These are phyloP conservation scores for Chelon auratus DNA, from an alignment of 2,797 vertebrate genomes.

Conservation along the genomic window DNA sequence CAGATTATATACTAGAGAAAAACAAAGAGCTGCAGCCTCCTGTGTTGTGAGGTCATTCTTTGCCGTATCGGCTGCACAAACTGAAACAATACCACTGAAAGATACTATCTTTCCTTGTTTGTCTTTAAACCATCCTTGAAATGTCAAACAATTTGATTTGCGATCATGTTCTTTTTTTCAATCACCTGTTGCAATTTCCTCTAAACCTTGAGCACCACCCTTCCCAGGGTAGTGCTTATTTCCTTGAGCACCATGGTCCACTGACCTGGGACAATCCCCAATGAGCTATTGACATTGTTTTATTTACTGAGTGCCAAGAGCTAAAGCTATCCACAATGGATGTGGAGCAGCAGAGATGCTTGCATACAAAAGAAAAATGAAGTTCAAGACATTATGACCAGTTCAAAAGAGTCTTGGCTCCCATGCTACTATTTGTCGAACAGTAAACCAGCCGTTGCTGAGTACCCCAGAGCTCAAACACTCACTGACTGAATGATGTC, in stretches of 20 bases:
- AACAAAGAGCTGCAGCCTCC: neutral
- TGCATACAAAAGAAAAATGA: neutral
- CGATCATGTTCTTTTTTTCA: slow-evolving; percentile 13
- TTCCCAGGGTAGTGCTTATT: slow-evolving; percentile 8
- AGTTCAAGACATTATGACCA: neutral
- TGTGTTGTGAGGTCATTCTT: slow-evolving; percentile 1
- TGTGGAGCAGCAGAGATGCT: neutral
- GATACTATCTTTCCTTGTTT: slow-evolving; percentile 48
- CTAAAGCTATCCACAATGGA: neutral
- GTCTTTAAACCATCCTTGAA: slow-evolving; percentile 22
- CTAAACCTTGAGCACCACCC: slow-evolving; percentile 17
- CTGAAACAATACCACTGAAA: slow-evolving; percentile 48
- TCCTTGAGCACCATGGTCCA: slow-evolving; percentile 10
- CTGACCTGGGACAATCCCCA: slow-evolving; percentile 33
- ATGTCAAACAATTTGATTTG: slow-evolving; percentile 41
- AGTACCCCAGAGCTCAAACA: neutral
- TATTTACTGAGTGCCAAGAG: slow-evolving; percentile 14
- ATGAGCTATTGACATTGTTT: slow-evolving; percentile 9
- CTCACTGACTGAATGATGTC: neutral
- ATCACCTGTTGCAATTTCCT: slow-evolving; percentile 57
- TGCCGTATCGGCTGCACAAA: slow-evolving; percentile 4
- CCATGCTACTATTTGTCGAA: neutral
- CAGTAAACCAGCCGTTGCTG: neutral
- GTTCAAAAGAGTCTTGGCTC: neutral
- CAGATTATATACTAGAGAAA: neutral